Base-by-base conservation (phyloP, 1,140 invertebrate genomes). In the Ips nitidus region DNA sequence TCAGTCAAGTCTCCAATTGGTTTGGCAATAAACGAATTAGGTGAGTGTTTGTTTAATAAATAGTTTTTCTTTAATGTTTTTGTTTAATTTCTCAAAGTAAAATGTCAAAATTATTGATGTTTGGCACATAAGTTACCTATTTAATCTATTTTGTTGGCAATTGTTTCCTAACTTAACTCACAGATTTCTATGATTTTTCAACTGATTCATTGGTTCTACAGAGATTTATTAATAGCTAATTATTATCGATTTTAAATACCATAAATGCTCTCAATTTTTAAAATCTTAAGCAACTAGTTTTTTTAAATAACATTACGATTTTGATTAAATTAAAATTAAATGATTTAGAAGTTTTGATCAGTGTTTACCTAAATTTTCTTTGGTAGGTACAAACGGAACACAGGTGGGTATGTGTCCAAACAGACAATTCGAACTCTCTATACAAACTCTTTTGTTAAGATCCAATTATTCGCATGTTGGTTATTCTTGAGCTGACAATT, bases 1-100 rank as follows among this genome's bases (percentile, higher is more conserved):
- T 99, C 38, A 95, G 94, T 78, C 86, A 97, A 91, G 94, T 97
- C 64, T 97, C 94, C 66, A 97, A 97, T 87, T 99, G 98, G 98
- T 99, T 99, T 82, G 98, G 98, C 73, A 99, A 99, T 85, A 99
- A 99, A 82, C 89, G 98, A 80, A 99, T 99, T 86, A 91, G 98
- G 70, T 71, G 41, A 71, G 57, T 58, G 22, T 22, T 22, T 36
- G 8, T 47, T 5, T 40, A 53, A 0, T 22, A 22, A 22, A 22
- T 22, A 22, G 22, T 22, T n/a, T 7, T 55, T 37, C 8, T n/a
- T 47, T 40, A 43, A 36, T 55, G 3, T 50, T 1, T 52, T 1
- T 63, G 45, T 47, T 5, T 47, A 47, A 47, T 7, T 37, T 1
- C 39, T 22, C 22, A 22, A 22, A 22, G 22, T 22, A 22, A 22